These are phyloP conservation scores for Coccyzus lansbergi DNA, from an alignment of 2,797 vertebrate species.

Conservation along the genomic window DNA sequence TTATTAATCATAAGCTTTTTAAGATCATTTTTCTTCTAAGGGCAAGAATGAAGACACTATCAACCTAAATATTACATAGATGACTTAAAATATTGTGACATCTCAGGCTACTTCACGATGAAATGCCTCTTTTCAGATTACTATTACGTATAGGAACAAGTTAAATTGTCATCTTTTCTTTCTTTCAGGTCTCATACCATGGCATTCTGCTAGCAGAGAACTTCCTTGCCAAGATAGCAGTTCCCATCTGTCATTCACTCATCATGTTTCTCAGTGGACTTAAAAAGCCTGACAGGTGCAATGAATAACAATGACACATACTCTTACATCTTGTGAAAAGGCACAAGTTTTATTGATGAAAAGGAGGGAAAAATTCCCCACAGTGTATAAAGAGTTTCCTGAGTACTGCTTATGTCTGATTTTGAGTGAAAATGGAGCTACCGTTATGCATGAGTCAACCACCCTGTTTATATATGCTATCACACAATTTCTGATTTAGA, in stretches of 20 bases:
- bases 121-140: not conserved
- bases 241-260: conserved; percentile 47
- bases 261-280: conserved; percentile 19
- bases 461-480: not conserved
- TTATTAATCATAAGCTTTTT: not conserved
- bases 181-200: conserved; percentile 9
- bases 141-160: not conserved
- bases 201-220: not conserved
- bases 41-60: not conserved
- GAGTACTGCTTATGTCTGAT: not conserved
- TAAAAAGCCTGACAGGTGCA: conserved; percentile 56
- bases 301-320: conserved; percentile 57
- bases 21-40: not conserved
- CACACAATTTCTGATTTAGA: not conserved
- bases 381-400: conserved; percentile 1
- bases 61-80: not conserved
- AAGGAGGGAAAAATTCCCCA: not conserved
- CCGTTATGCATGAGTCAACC: not conserved
- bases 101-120: not conserved
- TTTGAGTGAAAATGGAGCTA: not conserved
- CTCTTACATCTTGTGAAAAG: not conserved
- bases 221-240: not conserved
- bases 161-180: conserved; percentile 1
- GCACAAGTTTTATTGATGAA: conserved; percentile 19
- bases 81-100: not conserved